These are phyloP conservation scores for Theropithecus gelada DNA, from an alignment of 2,113 vertebrate species.

Conservation along the genomic window DNA sequence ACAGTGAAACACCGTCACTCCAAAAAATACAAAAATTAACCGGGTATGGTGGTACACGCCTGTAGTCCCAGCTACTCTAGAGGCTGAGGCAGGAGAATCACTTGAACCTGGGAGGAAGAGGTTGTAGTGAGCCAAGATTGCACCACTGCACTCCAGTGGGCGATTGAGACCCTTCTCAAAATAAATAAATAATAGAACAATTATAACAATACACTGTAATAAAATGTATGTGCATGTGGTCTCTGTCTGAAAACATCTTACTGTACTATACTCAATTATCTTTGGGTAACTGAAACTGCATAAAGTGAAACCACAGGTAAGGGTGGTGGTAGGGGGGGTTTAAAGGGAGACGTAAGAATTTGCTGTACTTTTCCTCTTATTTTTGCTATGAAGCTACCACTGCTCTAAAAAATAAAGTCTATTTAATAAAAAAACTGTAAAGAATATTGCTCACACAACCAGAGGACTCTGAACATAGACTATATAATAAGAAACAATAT, in stretches of 20 bases:
- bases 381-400: no score
- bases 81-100: neutral
- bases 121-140: neutral
- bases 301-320: neutral
- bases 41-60: neutral
- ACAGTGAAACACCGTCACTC: neutral
- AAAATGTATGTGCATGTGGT: neutral
- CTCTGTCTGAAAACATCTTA: neutral
- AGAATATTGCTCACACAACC: no score
- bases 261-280: neutral
- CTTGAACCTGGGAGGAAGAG: neutral
- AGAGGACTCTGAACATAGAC: no score
- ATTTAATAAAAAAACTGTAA: no score
- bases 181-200: neutral
- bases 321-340: no score
- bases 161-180: neutral
- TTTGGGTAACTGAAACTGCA: neutral
- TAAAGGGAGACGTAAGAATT: no score
- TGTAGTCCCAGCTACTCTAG: neutral
- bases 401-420: no score
- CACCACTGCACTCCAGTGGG: neutral
- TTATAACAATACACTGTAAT: neutral
- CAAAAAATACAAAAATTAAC: neutral
- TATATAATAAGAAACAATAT: no score
- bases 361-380: no score